Base-by-base conservation (phyloP, 1,140 invertebrate species). In the Drosophila lacertosa region DNA sequence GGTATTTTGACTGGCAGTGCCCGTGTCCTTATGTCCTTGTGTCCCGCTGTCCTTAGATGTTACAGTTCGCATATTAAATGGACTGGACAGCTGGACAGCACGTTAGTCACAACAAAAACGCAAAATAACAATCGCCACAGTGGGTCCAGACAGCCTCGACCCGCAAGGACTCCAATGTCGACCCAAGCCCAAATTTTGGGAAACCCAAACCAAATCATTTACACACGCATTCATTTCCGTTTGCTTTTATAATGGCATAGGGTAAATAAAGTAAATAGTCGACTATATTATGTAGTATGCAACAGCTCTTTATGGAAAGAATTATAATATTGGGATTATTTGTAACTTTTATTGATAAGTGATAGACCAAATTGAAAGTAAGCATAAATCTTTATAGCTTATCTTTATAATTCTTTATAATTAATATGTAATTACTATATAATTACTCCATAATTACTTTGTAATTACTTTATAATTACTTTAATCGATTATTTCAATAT, bases 141-240 rank as follows among this genome's bases (percentile, higher is more conserved):
- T 29, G 24, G 50, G 18, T 64, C 60, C 45, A 67, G 55, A 50
- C 64, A 44, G 44, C 4, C 26, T 29, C 26, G 26, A 29, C 13
- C 29, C 5, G 6, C 11, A 33, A 35, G 20, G 26, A 29, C 6
- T 7, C 6, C 26, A 29, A 29, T 7, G 26, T 29, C 16, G 15
- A 22, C 51, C 26, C 15, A 26, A 13, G 22, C 42, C 45, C 18
- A 32, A 33, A 58, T 35, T 37, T 39, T n/a, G n/a, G n/a, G n/a
- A 26, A 39, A 29, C 48, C 40, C 48, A n/a, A 29, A 42, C 54
- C 55, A 48, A 67, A 47, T 13, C 37, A 51, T 67, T 67, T 48
- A 58, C 58, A 45, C 58, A 68, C 39, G 58, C 58, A 45, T 39
- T 33, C 48, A 53, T 68, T 68, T 63, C 35, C n/a, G 39, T 40